phyloP scores from a whole-genome alignment of 2,113 vertebrate species.

The Phyllopteryx taeniolatus region DNA sequence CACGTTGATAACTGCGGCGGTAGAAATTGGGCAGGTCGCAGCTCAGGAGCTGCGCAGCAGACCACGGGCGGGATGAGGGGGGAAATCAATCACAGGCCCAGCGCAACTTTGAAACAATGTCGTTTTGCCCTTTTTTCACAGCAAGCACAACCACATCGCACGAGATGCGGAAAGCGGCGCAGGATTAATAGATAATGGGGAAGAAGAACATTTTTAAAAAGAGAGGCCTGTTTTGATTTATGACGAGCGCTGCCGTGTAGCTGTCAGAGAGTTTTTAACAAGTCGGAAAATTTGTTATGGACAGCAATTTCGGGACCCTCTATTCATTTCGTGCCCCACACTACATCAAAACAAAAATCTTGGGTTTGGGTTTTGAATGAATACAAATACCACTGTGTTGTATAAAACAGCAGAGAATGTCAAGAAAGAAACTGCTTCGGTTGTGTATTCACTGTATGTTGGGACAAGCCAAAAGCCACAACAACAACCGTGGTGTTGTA shows the following conservation, averaged over 20 bases:
- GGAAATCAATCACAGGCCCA: conserved; percentile 59
- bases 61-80: conserved; percentile 46
- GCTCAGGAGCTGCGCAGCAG: conserved; percentile 49
- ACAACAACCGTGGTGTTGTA: no score
- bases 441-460: no score
- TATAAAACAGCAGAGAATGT: no score
- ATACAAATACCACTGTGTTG: no score
- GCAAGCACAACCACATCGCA: conserved; percentile 31
- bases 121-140: conserved; percentile 45
- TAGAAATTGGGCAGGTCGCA: conserved; percentile 39
- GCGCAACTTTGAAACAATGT: conserved; percentile 49
- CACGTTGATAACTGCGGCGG: conserved; percentile 60
- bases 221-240: conserved; percentile 64
- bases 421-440: no score
- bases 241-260: conserved; percentile 46
- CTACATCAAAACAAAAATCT: no score
- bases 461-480: no score
- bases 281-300: conserved; percentile 27
- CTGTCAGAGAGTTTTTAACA: conserved; percentile 59
- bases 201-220: conserved; percentile 19
- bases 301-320: neutral
- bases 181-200: conserved; percentile 66
- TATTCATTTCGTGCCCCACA: no score
- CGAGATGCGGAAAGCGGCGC: conserved; percentile 20
- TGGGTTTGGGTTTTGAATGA: no score